Percentiles rank a stretch among this genome's conserved stretches.
These are phyloP conservation scores for Andinoacara biseriatus DNA, from an alignment of 2,113 vertebrate genomes.

Conservation along the genomic window DNA sequence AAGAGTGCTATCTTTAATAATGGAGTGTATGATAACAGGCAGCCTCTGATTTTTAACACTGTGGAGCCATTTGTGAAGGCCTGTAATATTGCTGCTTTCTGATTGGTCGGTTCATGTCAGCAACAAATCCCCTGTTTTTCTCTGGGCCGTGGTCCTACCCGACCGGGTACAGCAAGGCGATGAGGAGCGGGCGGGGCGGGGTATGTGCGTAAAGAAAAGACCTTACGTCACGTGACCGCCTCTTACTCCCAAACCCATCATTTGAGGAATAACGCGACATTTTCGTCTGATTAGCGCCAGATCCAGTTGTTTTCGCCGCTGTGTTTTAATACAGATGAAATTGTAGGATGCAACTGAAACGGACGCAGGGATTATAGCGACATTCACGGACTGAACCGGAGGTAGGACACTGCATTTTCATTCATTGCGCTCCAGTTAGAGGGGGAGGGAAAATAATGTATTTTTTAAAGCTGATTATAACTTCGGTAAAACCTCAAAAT, in stretches of 20 bases:
- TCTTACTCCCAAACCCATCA: slow-evolving; percentile 57
- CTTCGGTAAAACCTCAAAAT: not conserved
- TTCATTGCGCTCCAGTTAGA: slow-evolving; percentile 31
- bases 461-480: not conserved
- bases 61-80: slow-evolving; percentile 26
- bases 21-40: not conserved
- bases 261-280: slow-evolving; percentile 46
- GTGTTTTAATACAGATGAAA: slow-evolving; percentile 4
- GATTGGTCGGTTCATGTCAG: slow-evolving; percentile 51
- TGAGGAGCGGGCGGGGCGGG: not conserved
- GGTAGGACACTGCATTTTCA: slow-evolving; percentile 63
- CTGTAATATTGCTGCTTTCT: slow-evolving; percentile 4
- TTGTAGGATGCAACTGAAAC: slow-evolving; percentile 57
- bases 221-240: slow-evolving; percentile 63
- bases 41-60: slow-evolving; percentile 42
- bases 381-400: slow-evolving; percentile 36
- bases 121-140: slow-evolving; percentile 49
- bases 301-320: not conserved
- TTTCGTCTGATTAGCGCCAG: not conserved
- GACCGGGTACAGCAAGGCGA: not conserved
- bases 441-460: not conserved
- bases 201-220: slow-evolving; percentile 53
- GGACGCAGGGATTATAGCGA: slow-evolving; percentile 46
- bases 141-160: slow-evolving; percentile 5
- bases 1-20: not conserved